Base-by-base conservation (phyloP, 2,888 invertebrate species). In the Diarsia rubi region DNA sequence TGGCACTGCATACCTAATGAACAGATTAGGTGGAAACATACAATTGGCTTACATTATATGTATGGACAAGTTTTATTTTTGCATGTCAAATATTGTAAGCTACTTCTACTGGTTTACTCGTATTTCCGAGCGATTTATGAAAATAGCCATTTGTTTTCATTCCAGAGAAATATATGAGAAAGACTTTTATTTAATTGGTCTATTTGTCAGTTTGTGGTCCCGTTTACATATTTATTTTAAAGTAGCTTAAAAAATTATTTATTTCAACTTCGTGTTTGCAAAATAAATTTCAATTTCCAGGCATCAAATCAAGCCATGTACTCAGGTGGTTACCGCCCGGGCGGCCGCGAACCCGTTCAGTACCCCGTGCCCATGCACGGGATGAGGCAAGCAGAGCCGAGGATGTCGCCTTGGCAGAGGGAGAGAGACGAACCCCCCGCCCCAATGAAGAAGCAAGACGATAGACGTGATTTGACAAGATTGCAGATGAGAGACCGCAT, bases 261-360 rank as follows among this genome's bases (percentile, higher is more conserved):
- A 19, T 82, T 78, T 69, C 44, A 65, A 69, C 69, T 78, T 82
- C 82, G 82, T 91, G 89, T 93, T 92, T 93, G 92, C 94, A 94
- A 93, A 91, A 89, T 88, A 89, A 90, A 89, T 95, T 96, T 96
- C 88, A 92, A 93, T 95, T 96, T 96, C 87, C 96, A 96, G 96
- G 95, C 94, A 86, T 88, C 92, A 90, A 95, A 92, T 81, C 93
- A 94, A 93, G 91, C 90, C 92, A 93, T 93, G 90, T 96, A 95
- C 93, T 90, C 95, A 91, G 94, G 93, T 92, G 95, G 93, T 85
- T 95, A 93, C 82, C 94, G 93, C 60, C 90, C 91, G 63, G 92
- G 87, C 79, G 71, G 80, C 57, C 90, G 88, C 78, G 94, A 94
- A 66, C 92, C 86, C 82, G 89, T 81, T 37, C 91, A 90, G 78